Evolutionary conservation across 2,888 invertebrate species (phyloP).

Genomic region (Lasioglossum oenotherae): DNA sequence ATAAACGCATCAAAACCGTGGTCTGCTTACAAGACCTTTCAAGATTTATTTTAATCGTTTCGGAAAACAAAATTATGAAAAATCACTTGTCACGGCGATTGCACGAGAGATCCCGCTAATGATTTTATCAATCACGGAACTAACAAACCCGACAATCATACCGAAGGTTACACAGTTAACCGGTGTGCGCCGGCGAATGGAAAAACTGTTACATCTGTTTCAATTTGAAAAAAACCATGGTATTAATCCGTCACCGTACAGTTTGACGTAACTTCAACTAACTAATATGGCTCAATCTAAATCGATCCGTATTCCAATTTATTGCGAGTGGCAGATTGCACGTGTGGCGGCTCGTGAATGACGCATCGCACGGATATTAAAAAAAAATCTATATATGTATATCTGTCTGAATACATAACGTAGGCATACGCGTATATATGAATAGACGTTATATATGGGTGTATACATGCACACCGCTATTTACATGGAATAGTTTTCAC

Average conservation of each 20-base stretch:
- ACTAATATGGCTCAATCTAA: conserved; percentile 43
- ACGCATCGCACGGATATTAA: conserved; percentile 17
- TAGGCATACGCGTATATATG: too few relatives aligned
- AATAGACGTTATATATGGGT: neutral
- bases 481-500: conserved; percentile 43
- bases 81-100: neutral
- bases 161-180: neutral
- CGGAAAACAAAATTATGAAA: neutral
- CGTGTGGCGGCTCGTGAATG: conserved; percentile 21
- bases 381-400: conserved; percentile 12
- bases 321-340: conserved; percentile 21
- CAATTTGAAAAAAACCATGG: conserved; percentile 31
- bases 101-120: neutral
- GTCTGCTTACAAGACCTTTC: too few relatives aligned
- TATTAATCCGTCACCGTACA: conserved; percentile 30
- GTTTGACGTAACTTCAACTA: conserved; percentile 28
- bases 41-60: too few relatives aligned
- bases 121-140: neutral
- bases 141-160: neutral
- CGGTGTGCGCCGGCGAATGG: neutral
- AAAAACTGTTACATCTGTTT: neutral
- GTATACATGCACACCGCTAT: neutral
- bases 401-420: neutral
- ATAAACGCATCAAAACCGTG: too few relatives aligned
- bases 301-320: conserved; percentile 38